phyloP scores from a whole-genome alignment of 2,113 vertebrate species.

The Parotia lawesii region DNA sequence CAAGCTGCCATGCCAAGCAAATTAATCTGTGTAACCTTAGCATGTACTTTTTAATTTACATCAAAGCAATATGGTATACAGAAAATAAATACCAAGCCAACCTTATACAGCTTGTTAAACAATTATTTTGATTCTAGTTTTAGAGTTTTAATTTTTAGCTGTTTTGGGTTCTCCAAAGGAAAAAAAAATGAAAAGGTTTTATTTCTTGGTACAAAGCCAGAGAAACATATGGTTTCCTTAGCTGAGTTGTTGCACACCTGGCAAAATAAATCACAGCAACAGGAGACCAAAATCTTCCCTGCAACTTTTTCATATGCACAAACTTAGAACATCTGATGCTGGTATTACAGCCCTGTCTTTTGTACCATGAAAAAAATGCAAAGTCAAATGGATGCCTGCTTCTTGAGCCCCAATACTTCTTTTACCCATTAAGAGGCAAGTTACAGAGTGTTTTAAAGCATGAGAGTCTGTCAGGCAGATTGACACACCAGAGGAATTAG shows the following conservation, averaged over 20 bases:
- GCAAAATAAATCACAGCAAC: slow-evolving; percentile 62
- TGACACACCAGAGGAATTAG: not conserved
- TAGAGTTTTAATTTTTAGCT: slow-evolving; percentile 11
- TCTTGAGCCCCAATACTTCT: not conserved
- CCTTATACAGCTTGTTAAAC: slow-evolving; percentile 9
- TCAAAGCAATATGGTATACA: slow-evolving; percentile 41
- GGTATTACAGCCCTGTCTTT: not conserved
- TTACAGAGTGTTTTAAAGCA: not conserved
- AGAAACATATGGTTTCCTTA: slow-evolving; percentile 59
- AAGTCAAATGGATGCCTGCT: slow-evolving; percentile 11
- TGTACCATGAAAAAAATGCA: not conserved
- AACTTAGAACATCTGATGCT: not conserved
- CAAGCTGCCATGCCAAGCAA: slow-evolving; percentile 60
- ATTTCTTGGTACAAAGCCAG: slow-evolving; percentile 40
- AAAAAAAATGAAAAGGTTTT: not conserved
- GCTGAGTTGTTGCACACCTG: slow-evolving; percentile 43
- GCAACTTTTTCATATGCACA: slow-evolving; percentile 20
- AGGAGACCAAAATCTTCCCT: slow-evolving; percentile 38
- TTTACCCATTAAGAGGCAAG: slow-evolving; percentile 2
- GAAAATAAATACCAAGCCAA: slow-evolving; percentile 36
- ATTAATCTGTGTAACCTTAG: slow-evolving; percentile 66
- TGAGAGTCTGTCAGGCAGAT: not conserved
- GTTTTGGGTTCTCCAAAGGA: not conserved
- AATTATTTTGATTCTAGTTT: slow-evolving; percentile 37
- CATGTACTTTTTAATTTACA: slow-evolving; percentile 49